phyloP scores from a whole-genome alignment of 2,113 vertebrate species.

The Osmerus mordax region DNA sequence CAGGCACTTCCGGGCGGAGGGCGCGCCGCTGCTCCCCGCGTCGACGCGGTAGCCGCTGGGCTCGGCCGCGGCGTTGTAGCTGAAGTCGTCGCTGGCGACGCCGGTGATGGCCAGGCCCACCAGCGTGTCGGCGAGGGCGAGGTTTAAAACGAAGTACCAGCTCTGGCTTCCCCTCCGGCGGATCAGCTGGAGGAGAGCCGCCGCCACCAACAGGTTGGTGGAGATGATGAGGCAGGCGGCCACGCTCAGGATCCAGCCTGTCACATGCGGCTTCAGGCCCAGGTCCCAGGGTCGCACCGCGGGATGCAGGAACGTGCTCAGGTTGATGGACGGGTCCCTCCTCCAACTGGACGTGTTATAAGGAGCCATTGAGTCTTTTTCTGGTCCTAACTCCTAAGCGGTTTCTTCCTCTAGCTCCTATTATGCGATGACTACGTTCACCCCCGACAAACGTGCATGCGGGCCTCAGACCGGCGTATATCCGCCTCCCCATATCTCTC shows the following conservation, averaged over 20 bases:
- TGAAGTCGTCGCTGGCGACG: conserved; percentile 75
- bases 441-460: no score
- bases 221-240: conserved; percentile 80
- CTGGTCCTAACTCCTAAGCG: neutral
- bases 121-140: conserved; percentile 80
- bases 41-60: no score
- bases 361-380: conserved; percentile 17
- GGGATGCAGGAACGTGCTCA: conserved; percentile 3
- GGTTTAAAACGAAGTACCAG: conserved; percentile 84
- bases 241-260: conserved; percentile 73
- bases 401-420: neutral
- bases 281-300: neutral
- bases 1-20: conserved; percentile 63
- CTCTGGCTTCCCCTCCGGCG: conserved; percentile 71
- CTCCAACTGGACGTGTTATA: conserved; percentile 12
- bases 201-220: conserved; percentile 74
- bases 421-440: no score
- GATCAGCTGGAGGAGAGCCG: conserved; percentile 73
- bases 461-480: neutral
- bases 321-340: neutral
- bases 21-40: neutral
- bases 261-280: conserved; percentile 23
- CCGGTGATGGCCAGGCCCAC: conserved; percentile 80
- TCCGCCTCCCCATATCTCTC: neutral
- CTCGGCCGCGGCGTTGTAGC: neutral